These are phyloP conservation scores for Platysteira castanea DNA, from an alignment of 2,113 vertebrate species.

Conservation along the genomic window DNA sequence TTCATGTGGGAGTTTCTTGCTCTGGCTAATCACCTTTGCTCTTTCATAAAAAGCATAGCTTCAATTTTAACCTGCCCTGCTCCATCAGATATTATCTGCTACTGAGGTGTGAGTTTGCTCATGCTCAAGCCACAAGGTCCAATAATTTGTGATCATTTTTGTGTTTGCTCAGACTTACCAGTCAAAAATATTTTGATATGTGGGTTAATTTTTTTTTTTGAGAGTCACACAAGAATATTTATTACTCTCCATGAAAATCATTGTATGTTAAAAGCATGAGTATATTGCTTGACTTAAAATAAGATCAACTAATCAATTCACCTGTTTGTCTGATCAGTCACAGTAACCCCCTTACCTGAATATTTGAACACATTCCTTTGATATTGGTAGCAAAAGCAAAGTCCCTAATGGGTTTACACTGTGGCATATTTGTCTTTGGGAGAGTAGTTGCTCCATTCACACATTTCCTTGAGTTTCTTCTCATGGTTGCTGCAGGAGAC, in stretches of 20 bases:
- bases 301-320: not conserved
- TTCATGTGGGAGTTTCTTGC: not conserved
- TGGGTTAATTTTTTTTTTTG: not conserved
- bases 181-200: not conserved
- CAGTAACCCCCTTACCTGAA: not conserved
- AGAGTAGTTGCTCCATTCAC: not conserved
- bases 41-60: not conserved
- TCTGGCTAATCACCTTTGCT: not conserved
- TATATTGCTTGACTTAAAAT: not conserved
- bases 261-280: not conserved
- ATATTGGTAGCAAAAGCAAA: not conserved
- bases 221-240: not conserved
- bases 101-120: not conserved
- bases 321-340: not conserved
- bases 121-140: not conserved
- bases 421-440: not conserved
- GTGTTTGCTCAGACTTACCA: not conserved
- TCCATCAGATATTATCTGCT: not conserved
- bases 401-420: not conserved
- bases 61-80: not conserved
- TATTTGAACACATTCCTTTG: not conserved
- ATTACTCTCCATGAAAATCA: not conserved
- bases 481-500: not conserved
- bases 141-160: not conserved
- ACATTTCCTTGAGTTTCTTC: not conserved